Percentiles rank a stretch among this genome's conserved stretches.
phyloP scores from a whole-genome alignment of 1,140 invertebrate species.

The Drepana arcuata region DNA sequence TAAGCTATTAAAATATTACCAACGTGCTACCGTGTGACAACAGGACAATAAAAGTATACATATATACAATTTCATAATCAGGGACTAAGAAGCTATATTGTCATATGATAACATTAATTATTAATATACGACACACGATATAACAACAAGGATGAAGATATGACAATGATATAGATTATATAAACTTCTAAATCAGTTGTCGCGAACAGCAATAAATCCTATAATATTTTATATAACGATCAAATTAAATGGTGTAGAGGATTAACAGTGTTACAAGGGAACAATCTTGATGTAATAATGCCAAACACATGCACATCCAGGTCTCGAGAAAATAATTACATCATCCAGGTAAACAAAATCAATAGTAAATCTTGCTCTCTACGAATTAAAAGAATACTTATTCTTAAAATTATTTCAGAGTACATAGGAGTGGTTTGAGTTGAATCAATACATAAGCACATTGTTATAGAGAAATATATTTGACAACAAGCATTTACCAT shows the following conservation, averaged over 20 bases:
- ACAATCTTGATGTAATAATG: slow-evolving; percentile 51
- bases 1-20: slow-evolving; percentile 27
- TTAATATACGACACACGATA: slow-evolving; percentile 43
- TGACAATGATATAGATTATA: slow-evolving; percentile 50
- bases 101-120: slow-evolving; percentile 50
- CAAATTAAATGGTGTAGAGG: slow-evolving; percentile 48
- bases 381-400: no score
- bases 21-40: slow-evolving; percentile 4
- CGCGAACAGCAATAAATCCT: slow-evolving; percentile 39
- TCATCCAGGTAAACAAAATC: not conserved
- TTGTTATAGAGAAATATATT: no score
- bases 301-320: slow-evolving; percentile 11
- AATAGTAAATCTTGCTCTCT: no score
- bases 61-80: slow-evolving; percentile 1
- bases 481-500: slow-evolving; percentile 8
- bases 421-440: no score
- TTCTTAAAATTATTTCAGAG: no score
- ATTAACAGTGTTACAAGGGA: slow-evolving; percentile 47
- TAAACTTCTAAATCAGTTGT: slow-evolving; percentile 28
- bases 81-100: slow-evolving; percentile 54
- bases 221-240: slow-evolving; percentile 45
- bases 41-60: no score
- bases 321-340: not conserved
- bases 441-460: no score
- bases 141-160: slow-evolving; percentile 62